Evolutionary conservation across 2,113 vertebrate species (phyloP), one percentile per base, ranked within the genome.

Genomic region (Eclectus roratus): DNA sequence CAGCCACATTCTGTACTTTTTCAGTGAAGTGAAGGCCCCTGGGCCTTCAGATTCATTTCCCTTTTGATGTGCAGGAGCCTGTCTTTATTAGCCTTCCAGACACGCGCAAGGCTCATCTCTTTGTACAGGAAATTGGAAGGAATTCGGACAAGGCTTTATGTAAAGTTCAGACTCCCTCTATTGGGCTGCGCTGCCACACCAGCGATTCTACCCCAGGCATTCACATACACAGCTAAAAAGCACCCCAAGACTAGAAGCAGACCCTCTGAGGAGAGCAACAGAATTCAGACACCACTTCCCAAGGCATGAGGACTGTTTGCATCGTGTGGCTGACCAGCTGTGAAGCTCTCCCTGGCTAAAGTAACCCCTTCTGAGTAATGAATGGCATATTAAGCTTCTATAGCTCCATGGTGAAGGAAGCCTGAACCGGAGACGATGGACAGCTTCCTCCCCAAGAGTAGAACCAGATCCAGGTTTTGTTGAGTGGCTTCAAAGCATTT

Each of bases 161-260:
- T 81, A 71, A 95, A 89, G 74, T 88, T 87, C 91, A 93, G 64
- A 79, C 74, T 95, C 69, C 91, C 47, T 24, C 83, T 88, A 10
- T 74, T 81, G 93, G 47, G 78, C 52, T 91, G 5, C 1, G 0
- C 24, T 53, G 43, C 69, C 83, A 89, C 86, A 91, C 83, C 83
- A 89, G 60, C 0, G 19, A 87, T 91, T 74, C 55, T 56, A 95
- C 89, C 86, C 83, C 80, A 71, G 61, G 65, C 46, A 16, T 47
- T 64, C 60, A 52, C 31, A 79, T n/a, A 39, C 39, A 87, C 88
- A 91, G 41, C 66, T 60, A 44, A 88, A 71, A 37, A 8, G 9
- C 4, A 0, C 1, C 20, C 35, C 2, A 0, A 50, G 61, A 13
- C 21, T 9, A 41, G n/a, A 94, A 53, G 31, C 68, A 93, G 49